Evolutionary conservation across 1,140 invertebrate species (phyloP).

Genomic region (Aphaenogaster floridana): DNA sequence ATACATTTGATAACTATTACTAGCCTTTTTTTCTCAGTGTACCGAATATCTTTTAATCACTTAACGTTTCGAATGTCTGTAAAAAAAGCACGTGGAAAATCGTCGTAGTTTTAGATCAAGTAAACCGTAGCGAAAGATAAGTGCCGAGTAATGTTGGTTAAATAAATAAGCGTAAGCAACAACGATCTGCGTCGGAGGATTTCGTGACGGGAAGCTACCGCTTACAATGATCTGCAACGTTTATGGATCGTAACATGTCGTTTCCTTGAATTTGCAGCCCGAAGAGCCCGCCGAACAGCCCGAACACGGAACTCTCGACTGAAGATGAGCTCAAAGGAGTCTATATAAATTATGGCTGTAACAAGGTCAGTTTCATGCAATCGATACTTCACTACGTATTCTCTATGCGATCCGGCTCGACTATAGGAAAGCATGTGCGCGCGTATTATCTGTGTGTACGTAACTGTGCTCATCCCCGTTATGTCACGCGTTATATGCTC

Average conservation of each 20-base stretch:
- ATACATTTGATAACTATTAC: too few species aligned
- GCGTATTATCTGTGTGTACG: background rate
- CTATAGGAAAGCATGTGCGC: background rate
- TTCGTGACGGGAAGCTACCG: background rate
- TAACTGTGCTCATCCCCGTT: background rate
- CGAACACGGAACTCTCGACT: conserved; percentile 92
- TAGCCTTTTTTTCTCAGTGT: too few species aligned
- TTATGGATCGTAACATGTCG: conserved; percentile 20
- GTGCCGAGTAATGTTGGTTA: background rate
- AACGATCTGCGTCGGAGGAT: background rate
- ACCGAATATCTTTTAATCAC: background rate
- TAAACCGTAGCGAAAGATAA: background rate
- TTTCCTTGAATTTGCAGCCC: conserved; percentile 89
- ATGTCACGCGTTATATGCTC: background rate
- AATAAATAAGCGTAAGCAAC: conserved; percentile 11
- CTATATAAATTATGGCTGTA: conserved; percentile 93
- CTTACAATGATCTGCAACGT: background rate
- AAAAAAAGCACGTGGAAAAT: background rate
- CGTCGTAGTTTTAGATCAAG: conserved; percentile 9
- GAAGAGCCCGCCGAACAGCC: conserved; percentile 96
- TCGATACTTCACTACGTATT: conserved; percentile 55
- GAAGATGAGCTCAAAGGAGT: conserved; percentile 93
- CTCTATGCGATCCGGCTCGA: background rate
- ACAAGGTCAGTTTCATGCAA: conserved; percentile 86
- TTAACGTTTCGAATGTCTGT: background rate